Evolutionary conservation across 2,113 vertebrate genomes (phyloP).

Genomic region (Tachuris rubrigastra): DNA sequence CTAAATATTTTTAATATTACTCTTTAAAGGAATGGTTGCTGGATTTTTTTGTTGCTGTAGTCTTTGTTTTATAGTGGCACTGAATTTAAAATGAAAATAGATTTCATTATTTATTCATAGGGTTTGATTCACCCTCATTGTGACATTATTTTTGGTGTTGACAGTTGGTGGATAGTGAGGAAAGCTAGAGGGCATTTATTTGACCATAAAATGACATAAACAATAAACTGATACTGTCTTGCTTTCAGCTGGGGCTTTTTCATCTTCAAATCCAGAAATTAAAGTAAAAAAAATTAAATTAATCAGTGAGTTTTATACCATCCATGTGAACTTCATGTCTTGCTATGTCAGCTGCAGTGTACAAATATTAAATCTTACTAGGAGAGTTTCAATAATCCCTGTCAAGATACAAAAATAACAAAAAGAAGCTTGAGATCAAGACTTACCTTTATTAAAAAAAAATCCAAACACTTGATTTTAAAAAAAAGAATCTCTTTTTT

Average conservation of each 20-base stretch:
- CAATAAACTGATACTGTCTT: slow-evolving; percentile 22
- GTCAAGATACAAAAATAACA: not conserved
- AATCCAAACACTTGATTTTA: not conserved
- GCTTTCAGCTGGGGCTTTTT: not conserved
- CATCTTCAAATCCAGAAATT: not conserved
- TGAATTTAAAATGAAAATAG: slow-evolving; percentile 48
- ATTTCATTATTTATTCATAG: slow-evolving; percentile 60
- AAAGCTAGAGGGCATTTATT: slow-evolving; percentile 37
- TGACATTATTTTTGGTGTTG: slow-evolving; percentile 40
- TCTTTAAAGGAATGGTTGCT: slow-evolving; percentile 18
- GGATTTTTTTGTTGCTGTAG: not conserved
- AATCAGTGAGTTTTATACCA: not conserved
- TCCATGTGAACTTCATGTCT: not conserved
- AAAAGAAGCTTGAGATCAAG: not conserved
- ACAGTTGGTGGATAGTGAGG: slow-evolving; percentile 15
- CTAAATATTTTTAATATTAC: slow-evolving; percentile 32
- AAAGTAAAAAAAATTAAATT: not conserved
- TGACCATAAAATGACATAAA: slow-evolving; percentile 45
- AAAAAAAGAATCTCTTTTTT: not conserved
- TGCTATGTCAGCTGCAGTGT: not conserved
- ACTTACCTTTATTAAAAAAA: not conserved
- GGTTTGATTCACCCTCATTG: slow-evolving; percentile 47
- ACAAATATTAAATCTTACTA: not conserved
- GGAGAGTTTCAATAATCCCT: not conserved
- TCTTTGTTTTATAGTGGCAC: not conserved